These are phyloP conservation scores for Paragorgia papillata DNA, from an alignment of 92 coral and sea anemone species.

Conservation along the genomic window DNA sequence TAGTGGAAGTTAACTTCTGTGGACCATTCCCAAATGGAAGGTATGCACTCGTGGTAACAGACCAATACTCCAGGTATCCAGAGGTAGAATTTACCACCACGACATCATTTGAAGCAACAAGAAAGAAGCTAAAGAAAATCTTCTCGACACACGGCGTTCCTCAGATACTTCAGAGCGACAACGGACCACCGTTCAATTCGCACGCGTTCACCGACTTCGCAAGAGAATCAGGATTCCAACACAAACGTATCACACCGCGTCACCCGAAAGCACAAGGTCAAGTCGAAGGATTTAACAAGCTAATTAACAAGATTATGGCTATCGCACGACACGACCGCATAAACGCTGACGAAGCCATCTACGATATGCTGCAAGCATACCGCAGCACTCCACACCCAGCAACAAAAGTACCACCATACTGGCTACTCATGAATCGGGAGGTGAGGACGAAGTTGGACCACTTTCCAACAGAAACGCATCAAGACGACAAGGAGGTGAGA, in stretches of 20 bases:
- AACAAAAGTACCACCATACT: conserved; percentile 36
- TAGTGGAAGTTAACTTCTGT: conserved; percentile 57
- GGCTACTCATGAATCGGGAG: conserved; percentile 31
- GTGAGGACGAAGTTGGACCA: conserved; percentile 41
- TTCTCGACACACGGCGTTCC: conserved; percentile 55
- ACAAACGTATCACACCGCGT: conserved; percentile 48
- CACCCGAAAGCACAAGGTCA: conserved; percentile 68
- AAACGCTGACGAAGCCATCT: conserved; percentile 27
- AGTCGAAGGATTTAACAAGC: conserved; percentile 46
- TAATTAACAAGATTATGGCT: background rate
- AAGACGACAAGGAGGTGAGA: conserved; percentile 46
- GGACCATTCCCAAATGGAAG: conserved; percentile 16
- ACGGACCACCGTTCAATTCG: conserved; percentile 69
- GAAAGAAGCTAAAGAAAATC: conserved; percentile 51
- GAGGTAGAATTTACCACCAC: conserved; percentile 50
- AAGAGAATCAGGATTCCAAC: conserved; percentile 10
- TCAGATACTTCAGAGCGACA: conserved; percentile 45
- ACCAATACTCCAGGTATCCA: conserved; percentile 56
- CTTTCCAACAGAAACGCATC: conserved; percentile 28
- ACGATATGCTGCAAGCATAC: conserved; percentile 46
- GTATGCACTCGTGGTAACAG: conserved; percentile 52
- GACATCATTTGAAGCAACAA: conserved; percentile 39
- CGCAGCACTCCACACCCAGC: conserved; percentile 51
- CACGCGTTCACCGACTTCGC: conserved; percentile 47
- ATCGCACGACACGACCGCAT: background rate